These are phyloP conservation scores for Enteromius mattozi DNA, from an alignment of 2,797 vertebrate species.

Conservation along the genomic window DNA sequence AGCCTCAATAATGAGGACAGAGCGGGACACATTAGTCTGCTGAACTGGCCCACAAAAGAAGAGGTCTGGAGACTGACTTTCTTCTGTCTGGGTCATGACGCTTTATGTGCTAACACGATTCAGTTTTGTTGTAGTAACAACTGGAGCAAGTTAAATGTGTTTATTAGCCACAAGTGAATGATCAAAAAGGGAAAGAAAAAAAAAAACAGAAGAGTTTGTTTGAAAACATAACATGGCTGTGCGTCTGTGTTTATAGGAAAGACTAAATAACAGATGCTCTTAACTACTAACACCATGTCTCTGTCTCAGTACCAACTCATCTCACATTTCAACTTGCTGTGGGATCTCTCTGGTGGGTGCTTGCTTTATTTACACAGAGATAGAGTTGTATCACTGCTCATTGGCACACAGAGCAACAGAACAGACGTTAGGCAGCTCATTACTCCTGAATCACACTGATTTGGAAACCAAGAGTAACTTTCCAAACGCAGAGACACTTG, in stretches of 20 bases:
- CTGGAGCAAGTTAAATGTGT: slow-evolving; percentile 36
- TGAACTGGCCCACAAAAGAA: slow-evolving; percentile 42
- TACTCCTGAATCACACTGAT: slow-evolving; percentile 43
- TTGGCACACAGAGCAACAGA: slow-evolving; percentile 34
- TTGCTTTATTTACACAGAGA: slow-evolving; percentile 40
- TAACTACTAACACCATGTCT: slow-evolving; percentile 30
- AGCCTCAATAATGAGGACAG: slow-evolving; percentile 33
- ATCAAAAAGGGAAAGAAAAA: not conserved
- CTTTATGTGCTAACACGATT: not conserved
- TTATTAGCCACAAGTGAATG: slow-evolving; percentile 10
- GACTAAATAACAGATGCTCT: slow-evolving; percentile 39
- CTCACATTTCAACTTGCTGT: slow-evolving; percentile 35
- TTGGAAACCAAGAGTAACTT: slow-evolving; percentile 24
- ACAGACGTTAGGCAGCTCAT: slow-evolving; percentile 42
- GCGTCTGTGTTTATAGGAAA: slow-evolving; percentile 39
- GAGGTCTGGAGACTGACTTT: slow-evolving; percentile 35
- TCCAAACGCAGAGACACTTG: not conserved
- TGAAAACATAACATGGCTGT: slow-evolving; percentile 32
- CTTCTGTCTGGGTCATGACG: slow-evolving; percentile 17
- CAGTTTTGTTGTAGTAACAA: slow-evolving; percentile 25
- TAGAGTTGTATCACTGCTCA: slow-evolving; percentile 17
- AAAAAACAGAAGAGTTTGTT: not conserved
- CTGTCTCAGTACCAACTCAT: slow-evolving; percentile 16
- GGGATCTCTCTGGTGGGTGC: slow-evolving; percentile 22
- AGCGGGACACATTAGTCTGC: slow-evolving; percentile 26